phyloP scores from a whole-genome alignment of 2,113 vertebrate genomes.

The Hippocampus barbouri region DNA sequence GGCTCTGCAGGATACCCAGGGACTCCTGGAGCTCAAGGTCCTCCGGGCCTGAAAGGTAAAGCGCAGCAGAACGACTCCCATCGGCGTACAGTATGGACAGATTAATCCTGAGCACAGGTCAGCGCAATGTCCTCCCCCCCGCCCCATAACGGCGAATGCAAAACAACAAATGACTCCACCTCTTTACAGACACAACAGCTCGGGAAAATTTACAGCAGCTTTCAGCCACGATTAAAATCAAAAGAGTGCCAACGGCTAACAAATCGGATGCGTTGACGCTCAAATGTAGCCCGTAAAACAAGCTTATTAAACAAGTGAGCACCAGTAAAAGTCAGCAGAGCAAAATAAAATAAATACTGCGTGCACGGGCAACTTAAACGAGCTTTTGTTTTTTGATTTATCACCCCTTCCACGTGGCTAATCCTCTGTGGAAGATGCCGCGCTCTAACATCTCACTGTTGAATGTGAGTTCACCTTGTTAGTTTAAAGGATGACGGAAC shows the following conservation, averaged over 20 bases:
- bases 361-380: conserved; percentile 24
- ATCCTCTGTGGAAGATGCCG: conserved; percentile 45
- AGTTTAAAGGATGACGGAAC: neutral
- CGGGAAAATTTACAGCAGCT: conserved; percentile 34
- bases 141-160: conserved; percentile 18
- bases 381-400: conserved; percentile 41
- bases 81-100: neutral
- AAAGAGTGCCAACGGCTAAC: conserved; percentile 37
- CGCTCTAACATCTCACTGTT: conserved; percentile 24
- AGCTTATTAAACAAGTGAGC: conserved; percentile 49
- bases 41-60: conserved; percentile 72
- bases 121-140: neutral
- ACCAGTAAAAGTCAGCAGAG: conserved; percentile 46
- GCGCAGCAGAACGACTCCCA: neutral
- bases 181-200: conserved; percentile 9
- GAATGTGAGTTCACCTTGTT: neutral
- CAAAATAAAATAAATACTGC: conserved; percentile 45
- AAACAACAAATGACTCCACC: conserved; percentile 28
- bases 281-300: conserved; percentile 45
- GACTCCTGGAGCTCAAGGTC: conserved; percentile 66
- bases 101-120: neutral
- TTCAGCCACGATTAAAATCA: conserved; percentile 52
- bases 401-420: conserved; percentile 37
- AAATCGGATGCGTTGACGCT: conserved; percentile 49
- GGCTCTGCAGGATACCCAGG: conserved; percentile 72